Percentiles rank a stretch among this genome's conserved stretches.
These are phyloP conservation scores for Carabus problematicus DNA, from an alignment of 2,888 invertebrate species.

Conservation along the genomic window DNA sequence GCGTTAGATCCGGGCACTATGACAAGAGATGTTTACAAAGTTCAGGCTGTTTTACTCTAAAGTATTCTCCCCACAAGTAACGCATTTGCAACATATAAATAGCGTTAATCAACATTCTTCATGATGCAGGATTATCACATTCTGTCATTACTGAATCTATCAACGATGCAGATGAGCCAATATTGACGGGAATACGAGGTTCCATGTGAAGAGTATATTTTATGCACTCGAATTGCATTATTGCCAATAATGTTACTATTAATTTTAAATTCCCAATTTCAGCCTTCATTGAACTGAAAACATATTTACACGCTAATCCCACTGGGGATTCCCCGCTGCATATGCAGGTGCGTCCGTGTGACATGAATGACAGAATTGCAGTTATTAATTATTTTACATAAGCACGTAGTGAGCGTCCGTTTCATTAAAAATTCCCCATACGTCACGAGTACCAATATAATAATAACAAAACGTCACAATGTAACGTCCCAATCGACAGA, in stretches of 20 bases:
- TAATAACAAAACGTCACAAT: background rate
- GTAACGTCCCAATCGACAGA: no score
- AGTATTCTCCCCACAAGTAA: background rate
- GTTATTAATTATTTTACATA: conserved; percentile 22
- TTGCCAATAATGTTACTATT: no score
- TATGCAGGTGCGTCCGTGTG: conserved; percentile 5
- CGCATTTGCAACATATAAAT: background rate
- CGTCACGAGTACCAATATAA: background rate
- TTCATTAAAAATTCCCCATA: background rate
- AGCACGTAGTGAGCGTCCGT: background rate
- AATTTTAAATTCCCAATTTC: background rate
- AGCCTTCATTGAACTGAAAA: conserved; percentile 8
- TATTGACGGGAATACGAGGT: no score
- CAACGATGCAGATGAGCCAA: no score
- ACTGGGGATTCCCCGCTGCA: background rate
- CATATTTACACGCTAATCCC: conserved; percentile 23
- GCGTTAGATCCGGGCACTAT: no score
- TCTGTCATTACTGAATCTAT: no score
- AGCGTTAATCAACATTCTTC: background rate
- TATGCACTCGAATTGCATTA: no score
- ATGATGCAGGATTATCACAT: background rate
- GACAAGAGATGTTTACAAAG: background rate
- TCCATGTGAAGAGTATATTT: no score
- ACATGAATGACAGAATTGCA: conserved; percentile 11
- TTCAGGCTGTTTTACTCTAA: background rate